A percentile compares a stretch with the other conserved stretches of the same genome.
phyloP scores from a whole-genome alignment of 2,113 vertebrate genomes.

The Pachycephala philippinensis region DNA sequence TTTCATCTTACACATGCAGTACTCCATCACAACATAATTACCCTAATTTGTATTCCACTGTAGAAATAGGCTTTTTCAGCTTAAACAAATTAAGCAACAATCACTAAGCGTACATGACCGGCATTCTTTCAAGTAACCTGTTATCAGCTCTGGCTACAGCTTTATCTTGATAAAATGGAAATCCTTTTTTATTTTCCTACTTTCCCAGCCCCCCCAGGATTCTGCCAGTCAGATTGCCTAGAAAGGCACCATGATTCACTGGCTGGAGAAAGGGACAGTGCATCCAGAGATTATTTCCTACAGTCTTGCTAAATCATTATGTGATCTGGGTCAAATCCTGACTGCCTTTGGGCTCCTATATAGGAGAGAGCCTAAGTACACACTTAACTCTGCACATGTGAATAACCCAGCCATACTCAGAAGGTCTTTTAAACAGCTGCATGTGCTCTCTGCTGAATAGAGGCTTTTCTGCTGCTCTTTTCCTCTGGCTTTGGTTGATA shows the following conservation, averaged over 20 bases:
- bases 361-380: not conserved
- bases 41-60: conserved; percentile 71
- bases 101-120: conserved; percentile 52
- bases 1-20: conserved; percentile 67
- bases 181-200: conserved; percentile 5
- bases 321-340: not conserved
- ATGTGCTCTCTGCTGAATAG: not conserved
- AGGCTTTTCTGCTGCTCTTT: not conserved
- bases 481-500: not conserved
- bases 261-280: not conserved
- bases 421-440: not conserved
- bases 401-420: not conserved
- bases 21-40: conserved; percentile 69
- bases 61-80: conserved; percentile 65
- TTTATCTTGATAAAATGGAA: conserved; percentile 53
- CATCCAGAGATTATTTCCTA: not conserved
- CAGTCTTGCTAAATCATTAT: not conserved
- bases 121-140: conserved; percentile 55
- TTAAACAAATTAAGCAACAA: conserved; percentile 71
- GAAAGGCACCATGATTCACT: not conserved
- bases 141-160: conserved; percentile 55
- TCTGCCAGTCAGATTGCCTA: not conserved
- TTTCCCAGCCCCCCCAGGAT: not conserved
- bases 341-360: not conserved
- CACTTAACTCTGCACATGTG: not conserved